These are phyloP conservation scores for Aplysina aerophoba DNA, from an alignment of 37 sponge, comb jelly and placozoan species.

Conservation along the genomic window DNA sequence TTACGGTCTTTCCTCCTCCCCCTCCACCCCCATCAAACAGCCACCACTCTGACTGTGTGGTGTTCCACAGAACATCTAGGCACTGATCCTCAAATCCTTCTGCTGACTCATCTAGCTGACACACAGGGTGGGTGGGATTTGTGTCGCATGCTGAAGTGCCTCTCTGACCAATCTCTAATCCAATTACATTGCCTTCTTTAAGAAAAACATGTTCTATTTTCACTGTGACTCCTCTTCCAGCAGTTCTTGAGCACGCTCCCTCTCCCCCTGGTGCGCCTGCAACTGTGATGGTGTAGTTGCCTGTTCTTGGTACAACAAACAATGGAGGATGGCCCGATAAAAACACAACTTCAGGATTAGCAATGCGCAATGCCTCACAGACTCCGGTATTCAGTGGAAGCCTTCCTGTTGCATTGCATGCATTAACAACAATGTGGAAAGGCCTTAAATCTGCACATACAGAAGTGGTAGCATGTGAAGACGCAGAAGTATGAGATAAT, in stretches of 20 bases:
- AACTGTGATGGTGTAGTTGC: slow-evolving; percentile 63
- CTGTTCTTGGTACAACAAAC: slow-evolving; percentile 34
- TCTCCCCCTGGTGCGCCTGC: slow-evolving; percentile 68
- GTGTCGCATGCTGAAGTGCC: slow-evolving; percentile 55
- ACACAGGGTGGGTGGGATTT: slow-evolving; percentile 11
- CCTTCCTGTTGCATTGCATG: slow-evolving; percentile 6
- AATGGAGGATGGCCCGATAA: not conserved
- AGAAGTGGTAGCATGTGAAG: not conserved
- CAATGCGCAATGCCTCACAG: not conserved
- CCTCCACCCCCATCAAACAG: slow-evolving; percentile 49
- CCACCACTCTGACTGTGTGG: not conserved
- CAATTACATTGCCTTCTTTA: not conserved
- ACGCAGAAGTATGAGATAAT: too few species aligned
- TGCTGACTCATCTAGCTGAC: slow-evolving; percentile 8
- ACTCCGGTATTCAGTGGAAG: not conserved
- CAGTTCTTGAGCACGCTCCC: slow-evolving; percentile 33
- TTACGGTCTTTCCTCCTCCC: slow-evolving; percentile 63
- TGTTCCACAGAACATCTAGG: not conserved
- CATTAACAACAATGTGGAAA: not conserved
- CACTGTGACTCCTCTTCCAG: slow-evolving; percentile 32
- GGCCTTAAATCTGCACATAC: not conserved
- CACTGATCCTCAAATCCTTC: slow-evolving; percentile 6
- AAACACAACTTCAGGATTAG: not conserved
- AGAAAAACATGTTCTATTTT: not conserved
- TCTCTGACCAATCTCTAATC: slow-evolving; percentile 53